A percentile compares a stretch with the other conserved stretches of the same genome.
Conservation (phyloP, 1,140 invertebrate species). For the Lepidurus couesii region DNA sequence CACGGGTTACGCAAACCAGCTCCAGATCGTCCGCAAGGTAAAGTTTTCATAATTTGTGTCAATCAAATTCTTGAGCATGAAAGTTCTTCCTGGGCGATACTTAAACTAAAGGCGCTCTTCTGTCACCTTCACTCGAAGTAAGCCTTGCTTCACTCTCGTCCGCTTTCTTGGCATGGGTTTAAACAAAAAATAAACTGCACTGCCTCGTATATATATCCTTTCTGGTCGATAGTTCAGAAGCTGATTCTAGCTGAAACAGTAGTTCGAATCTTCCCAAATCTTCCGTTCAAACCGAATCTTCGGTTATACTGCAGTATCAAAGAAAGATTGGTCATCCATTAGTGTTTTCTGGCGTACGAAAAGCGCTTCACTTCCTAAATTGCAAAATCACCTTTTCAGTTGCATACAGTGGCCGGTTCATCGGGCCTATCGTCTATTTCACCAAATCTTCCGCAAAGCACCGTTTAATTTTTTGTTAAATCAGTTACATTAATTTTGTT, state of each 20-base stretch:
- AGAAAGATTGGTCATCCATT: background rate
- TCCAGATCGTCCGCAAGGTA: slow-evolving; percentile 78
- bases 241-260: background rate
- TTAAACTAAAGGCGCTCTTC: slow-evolving; percentile 7
- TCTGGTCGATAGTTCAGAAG: background rate
- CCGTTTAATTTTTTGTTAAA: background rate
- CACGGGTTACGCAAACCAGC: slow-evolving; percentile 79
- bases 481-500: background rate
- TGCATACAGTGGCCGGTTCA: background rate
- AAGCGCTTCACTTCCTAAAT: background rate
- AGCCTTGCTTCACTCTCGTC: too few species aligned
- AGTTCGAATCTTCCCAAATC: slow-evolving; percentile 6
- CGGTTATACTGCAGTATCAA: too few species aligned
- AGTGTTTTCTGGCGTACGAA: background rate
- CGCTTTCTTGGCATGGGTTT: too few species aligned
- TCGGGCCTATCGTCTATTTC: slow-evolving; percentile 18
- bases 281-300: background rate
- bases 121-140: background rate
- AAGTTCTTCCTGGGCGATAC: background rate
- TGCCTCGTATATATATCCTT: too few species aligned
- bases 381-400: background rate
- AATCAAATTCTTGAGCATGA: background rate
- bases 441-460: slow-evolving; percentile 1
- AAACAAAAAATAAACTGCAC: too few species aligned
- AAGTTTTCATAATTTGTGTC: slow-evolving; percentile 39